Evolutionary conservation across 2,113 vertebrate genomes (phyloP).

Genomic region (Chascanopsetta lugubris): DNA sequence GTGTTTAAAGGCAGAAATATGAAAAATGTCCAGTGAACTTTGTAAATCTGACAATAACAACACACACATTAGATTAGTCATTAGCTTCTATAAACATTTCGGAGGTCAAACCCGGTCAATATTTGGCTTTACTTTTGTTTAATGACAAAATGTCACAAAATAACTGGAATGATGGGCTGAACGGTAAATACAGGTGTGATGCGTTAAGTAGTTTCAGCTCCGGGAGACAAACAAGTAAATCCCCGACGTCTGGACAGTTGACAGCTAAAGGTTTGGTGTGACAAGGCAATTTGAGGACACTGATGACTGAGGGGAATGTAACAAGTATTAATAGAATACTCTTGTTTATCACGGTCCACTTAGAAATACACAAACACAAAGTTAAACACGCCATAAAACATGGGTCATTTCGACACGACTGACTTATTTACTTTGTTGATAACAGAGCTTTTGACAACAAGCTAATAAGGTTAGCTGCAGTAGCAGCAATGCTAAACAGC

Average conservation of each 20-base stretch:
- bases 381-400: not conserved
- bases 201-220: not conserved
- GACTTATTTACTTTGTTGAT: not conserved
- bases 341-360: not conserved
- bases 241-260: not conserved
- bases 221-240: not conserved
- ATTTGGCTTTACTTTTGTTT: not conserved
- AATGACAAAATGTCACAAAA: too few relatives aligned
- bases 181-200: not conserved
- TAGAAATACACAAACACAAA: not conserved
- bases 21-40: too few relatives aligned
- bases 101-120: not conserved
- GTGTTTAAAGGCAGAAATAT: too few relatives aligned
- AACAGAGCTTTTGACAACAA: constrained; percentile 50
- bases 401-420: too few relatives aligned
- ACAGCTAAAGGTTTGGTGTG: constrained; percentile 57
- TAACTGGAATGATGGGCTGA: too few relatives aligned
- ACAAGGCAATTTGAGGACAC: constrained; percentile 62
- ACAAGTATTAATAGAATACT: too few relatives aligned
- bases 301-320: not conserved
- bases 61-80: too few relatives aligned
- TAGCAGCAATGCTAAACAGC: constrained; percentile 8
- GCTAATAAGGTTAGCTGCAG: constrained; percentile 64
- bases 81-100: not conserved
- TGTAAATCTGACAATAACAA: too few relatives aligned